A percentile compares a stretch with the other conserved stretches of the same genome.
Evolutionary conservation across 2,888 invertebrate species (phyloP).

Genomic region (Patella caerulea): DNA sequence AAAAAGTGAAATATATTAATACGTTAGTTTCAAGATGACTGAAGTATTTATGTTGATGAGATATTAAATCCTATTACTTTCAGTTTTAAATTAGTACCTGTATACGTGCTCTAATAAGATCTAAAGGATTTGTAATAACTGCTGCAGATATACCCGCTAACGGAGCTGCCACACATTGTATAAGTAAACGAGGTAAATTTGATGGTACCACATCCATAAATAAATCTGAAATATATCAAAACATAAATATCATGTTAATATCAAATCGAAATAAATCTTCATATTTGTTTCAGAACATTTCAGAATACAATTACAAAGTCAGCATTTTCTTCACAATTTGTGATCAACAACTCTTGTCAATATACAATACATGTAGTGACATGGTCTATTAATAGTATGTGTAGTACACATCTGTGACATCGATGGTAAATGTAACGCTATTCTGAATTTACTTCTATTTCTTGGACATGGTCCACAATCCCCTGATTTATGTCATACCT

Average conservation of each 20-base stretch:
- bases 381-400: too few species aligned
- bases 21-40: not conserved
- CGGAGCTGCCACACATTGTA: conserved; percentile 92
- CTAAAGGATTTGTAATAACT: conserved; percentile 94
- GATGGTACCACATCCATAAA: conserved; percentile 49
- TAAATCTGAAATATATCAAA: conserved; percentile 43
- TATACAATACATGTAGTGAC: too few species aligned
- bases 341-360: too few species aligned
- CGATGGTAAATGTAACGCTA: too few species aligned
- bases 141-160: conserved; percentile 90
- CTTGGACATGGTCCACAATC: too few species aligned
- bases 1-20: not conserved
- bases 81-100: conserved; percentile 77
- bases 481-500: too few species aligned
- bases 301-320: too few species aligned
- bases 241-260: not conserved
- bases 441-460: too few species aligned
- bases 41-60: not conserved
- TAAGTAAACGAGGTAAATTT: conserved; percentile 80
- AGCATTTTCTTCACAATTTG: too few species aligned
- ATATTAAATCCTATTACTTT: not conserved
- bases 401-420: too few species aligned
- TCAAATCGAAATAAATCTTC: not conserved
- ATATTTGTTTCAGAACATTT: too few species aligned
- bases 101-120: conserved; percentile 90